These are phyloP conservation scores for Leucopsar rothschildi DNA, from an alignment of 2,113 vertebrate species.

Conservation along the genomic window DNA sequence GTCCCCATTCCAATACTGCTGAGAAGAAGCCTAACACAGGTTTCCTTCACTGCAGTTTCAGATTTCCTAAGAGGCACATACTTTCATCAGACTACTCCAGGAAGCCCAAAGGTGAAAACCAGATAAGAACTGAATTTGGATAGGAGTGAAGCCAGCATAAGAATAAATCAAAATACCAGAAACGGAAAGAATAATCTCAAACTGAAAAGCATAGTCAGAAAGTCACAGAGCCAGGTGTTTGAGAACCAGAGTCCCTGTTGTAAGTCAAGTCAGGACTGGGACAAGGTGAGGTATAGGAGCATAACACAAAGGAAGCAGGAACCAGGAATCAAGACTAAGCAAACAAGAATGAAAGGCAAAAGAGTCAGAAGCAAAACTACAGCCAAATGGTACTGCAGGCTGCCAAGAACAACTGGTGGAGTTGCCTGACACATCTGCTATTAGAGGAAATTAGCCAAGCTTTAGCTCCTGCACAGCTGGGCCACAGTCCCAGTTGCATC, in stretches of 20 bases:
- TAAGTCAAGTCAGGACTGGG: neutral
- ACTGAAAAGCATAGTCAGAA: neutral
- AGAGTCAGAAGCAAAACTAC: slow-evolving; percentile 36
- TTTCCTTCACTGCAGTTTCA: neutral
- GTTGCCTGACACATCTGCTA: slow-evolving; percentile 55
- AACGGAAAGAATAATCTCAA: neutral
- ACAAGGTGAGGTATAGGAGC: neutral
- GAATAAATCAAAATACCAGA: neutral
- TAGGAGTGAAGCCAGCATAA: neutral
- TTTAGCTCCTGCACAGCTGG: slow-evolving; percentile 51
- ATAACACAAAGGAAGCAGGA: neutral
- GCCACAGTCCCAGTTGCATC: slow-evolving; percentile 23
- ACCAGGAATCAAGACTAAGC: slow-evolving; percentile 33
- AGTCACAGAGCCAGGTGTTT: neutral
- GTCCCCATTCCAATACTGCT: neutral
- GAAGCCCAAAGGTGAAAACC: neutral
- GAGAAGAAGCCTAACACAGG: neutral
- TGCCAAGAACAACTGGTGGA: slow-evolving; percentile 59
- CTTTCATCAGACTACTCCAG: neutral
- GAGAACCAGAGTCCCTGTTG: neutral
- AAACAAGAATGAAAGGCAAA: slow-evolving; percentile 53
- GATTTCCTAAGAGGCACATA: neutral
- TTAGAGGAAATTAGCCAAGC: slow-evolving; percentile 42
- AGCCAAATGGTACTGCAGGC: slow-evolving; percentile 37
- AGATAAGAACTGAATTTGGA: neutral